Percentiles rank a stretch among this genome's conserved stretches.
phyloP scores from a whole-genome alignment of 2,797 vertebrate species.

The Pseudocheirus occidentalis region DNA sequence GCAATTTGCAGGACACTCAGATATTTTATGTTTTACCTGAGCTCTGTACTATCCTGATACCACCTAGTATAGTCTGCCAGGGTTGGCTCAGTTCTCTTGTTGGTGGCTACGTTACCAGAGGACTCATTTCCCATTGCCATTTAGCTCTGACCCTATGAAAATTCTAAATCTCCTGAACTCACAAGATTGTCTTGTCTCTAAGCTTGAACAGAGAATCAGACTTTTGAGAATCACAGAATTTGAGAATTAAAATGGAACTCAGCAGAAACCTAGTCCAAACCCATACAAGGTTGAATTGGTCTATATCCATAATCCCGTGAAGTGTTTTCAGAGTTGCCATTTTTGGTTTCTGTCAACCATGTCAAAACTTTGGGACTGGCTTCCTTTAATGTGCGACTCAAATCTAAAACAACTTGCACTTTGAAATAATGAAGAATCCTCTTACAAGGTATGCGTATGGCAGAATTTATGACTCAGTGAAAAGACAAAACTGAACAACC shows the following conservation, averaged over 20 bases:
- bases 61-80: neutral
- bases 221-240: neutral
- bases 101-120: neutral
- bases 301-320: neutral
- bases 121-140: neutral
- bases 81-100: neutral
- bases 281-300: neutral
- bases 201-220: neutral
- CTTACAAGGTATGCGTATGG: neutral
- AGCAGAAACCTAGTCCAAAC: neutral
- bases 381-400: neutral
- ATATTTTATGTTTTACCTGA: neutral
- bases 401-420: neutral
- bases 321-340: neutral
- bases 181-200: neutral
- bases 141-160: neutral
- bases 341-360: neutral
- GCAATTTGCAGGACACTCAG: neutral
- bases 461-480: neutral
- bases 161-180: neutral
- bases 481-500: neutral
- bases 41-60: neutral
- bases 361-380: neutral
- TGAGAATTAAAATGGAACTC: neutral
- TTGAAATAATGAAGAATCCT: neutral